phyloP scores from a whole-genome alignment of 2,888 invertebrate species.

The Sphaerolaimus hirsutus region DNA sequence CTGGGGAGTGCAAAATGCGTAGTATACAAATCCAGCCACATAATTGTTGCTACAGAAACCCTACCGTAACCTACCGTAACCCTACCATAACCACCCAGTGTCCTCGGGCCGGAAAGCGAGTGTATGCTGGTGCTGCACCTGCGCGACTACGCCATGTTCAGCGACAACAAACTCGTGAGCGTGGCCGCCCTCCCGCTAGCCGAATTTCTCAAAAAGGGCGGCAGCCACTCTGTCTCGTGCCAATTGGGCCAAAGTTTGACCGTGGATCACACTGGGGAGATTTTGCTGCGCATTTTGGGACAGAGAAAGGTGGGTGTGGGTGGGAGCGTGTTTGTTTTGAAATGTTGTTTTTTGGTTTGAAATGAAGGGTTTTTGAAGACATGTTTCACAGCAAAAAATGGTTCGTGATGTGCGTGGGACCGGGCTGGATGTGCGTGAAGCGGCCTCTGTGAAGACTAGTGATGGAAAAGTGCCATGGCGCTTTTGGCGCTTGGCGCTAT shows the following conservation, averaged over 20 bases:
- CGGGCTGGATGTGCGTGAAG: no score
- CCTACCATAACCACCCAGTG: slow-evolving; percentile 94
- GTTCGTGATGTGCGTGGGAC: no score
- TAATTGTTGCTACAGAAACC: no score
- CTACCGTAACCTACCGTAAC: no score
- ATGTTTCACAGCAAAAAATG: no score
- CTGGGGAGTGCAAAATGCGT: no score
- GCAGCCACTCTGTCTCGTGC: slow-evolving; percentile 22
- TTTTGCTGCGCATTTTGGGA: slow-evolving; percentile 73
- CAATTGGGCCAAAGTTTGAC: slow-evolving; percentile 49
- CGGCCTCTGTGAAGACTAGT: no score
- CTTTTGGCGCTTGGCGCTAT: no score
- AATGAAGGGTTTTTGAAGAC: no score
- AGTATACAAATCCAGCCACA: no score
- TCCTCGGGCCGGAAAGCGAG: slow-evolving; percentile 67
- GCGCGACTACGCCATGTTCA: slow-evolving; percentile 92
- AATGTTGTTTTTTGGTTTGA: no score
- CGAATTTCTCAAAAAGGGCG: slow-evolving; percentile 41
- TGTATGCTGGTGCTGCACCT: slow-evolving; percentile 94
- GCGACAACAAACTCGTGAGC: slow-evolving; percentile 85
- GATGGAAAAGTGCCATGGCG: no score
- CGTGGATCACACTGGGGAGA: slow-evolving; percentile 98
- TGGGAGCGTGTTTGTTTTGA: slow-evolving; percentile 96
- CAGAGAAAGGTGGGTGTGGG: slow-evolving; percentile 97
- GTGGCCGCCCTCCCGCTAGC: slow-evolving; percentile 86